A percentile compares a stretch with the other conserved stretches of the same genome.
These are phyloP conservation scores for Tridacna gigas DNA, from an alignment of 2,888 invertebrate species.

Conservation along the genomic window DNA sequence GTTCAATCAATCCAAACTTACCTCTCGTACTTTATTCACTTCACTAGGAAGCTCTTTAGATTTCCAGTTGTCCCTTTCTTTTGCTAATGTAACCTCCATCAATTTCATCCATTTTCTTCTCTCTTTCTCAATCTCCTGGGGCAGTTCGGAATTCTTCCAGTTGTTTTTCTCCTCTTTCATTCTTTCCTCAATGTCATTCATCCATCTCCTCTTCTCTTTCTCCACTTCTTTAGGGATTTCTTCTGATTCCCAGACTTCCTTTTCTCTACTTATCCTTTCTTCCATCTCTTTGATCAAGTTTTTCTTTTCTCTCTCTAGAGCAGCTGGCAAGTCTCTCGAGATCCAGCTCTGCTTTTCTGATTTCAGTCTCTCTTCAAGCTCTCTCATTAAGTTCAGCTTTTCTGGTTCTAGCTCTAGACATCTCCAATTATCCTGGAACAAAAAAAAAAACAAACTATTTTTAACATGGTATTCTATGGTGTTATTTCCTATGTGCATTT, in stretches of 20 bases:
- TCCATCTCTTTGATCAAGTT: slow-evolving; percentile 49
- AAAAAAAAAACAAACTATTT: background rate
- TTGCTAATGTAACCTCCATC: slow-evolving; percentile 51
- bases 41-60: slow-evolving; percentile 49
- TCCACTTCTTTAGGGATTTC: slow-evolving; percentile 48
- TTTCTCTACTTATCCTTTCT: slow-evolving; percentile 45
- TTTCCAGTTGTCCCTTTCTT: slow-evolving; percentile 59
- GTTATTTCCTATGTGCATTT: no score
- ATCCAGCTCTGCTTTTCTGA: slow-evolving; percentile 49
- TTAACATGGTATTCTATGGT: no score
- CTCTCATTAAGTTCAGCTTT: slow-evolving; percentile 54
- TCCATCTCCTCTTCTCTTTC: slow-evolving; percentile 27
- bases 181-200: slow-evolving; percentile 18
- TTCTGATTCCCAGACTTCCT: slow-evolving; percentile 37
- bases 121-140: slow-evolving; percentile 62
- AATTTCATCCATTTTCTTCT: slow-evolving; percentile 60
- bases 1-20: slow-evolving; percentile 9
- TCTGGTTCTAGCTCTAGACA: slow-evolving; percentile 60
- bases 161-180: slow-evolving; percentile 34
- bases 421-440: slow-evolving; percentile 59
- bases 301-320: slow-evolving; percentile 53
- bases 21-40: slow-evolving; percentile 47
- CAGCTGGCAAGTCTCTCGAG: slow-evolving; percentile 43
- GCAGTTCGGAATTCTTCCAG: slow-evolving; percentile 59
- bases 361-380: slow-evolving; percentile 56